Evolutionary conservation across 2,113 vertebrate species (phyloP).

Genomic region (Cyphomyrus plagiostoma): DNA sequence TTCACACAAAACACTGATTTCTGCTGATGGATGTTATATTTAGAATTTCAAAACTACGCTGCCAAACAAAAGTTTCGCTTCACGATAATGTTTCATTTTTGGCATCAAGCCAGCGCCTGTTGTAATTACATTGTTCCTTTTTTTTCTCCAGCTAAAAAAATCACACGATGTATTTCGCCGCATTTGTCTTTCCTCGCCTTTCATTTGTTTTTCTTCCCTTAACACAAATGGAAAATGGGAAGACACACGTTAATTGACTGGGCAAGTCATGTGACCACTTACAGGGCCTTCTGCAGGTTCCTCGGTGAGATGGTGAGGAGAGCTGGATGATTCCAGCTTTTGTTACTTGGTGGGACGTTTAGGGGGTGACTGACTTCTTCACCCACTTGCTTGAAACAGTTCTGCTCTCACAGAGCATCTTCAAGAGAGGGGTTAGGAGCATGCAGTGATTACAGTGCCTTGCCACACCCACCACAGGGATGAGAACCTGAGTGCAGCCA

Average conservation of each 20-base stretch:
- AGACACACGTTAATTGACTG: neutral
- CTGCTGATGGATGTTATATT: slow-evolving; percentile 11
- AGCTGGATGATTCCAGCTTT: neutral
- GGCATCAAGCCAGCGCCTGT: neutral
- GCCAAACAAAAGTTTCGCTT: slow-evolving; percentile 1
- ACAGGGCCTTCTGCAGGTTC: neutral
- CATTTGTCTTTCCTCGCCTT: neutral
- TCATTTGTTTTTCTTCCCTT: slow-evolving; percentile 12
- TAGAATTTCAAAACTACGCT: neutral
- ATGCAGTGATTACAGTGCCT: no score
- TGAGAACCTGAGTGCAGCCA: no score
- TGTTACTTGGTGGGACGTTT: neutral
- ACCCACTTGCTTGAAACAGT: neutral
- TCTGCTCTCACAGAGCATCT: neutral
- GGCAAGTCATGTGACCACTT: neutral
- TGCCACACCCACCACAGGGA: no score
- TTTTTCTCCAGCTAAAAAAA: slow-evolving; percentile 2
- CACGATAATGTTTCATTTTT: slow-evolving; percentile 1
- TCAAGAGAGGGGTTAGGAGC: no score
- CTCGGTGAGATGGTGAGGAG: neutral
- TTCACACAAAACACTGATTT: neutral
- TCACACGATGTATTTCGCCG: neutral
- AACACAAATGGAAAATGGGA: neutral
- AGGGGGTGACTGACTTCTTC: neutral
- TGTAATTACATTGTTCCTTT: neutral